phyloP scores from a whole-genome alignment of 2,113 vertebrate genomes.

The western clawed frog (Xenopus tropicalis) region UCB_Xtro_10.0 CM004444.2:92528001-92528500 shows the following conservation, averaged over 20 bases:
- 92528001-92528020: no score
- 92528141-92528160: slow-evolving; percentile 11
- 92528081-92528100: slow-evolving; percentile 13
- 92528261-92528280: background rate
- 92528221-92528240: slow-evolving; percentile 19
- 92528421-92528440: background rate
- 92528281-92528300: slow-evolving; percentile 13
- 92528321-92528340: background rate
- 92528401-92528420: background rate
- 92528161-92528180: slow-evolving; percentile 20
- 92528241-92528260: slow-evolving; percentile 35
- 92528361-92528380: background rate
- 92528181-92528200: slow-evolving; percentile 21
- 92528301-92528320: background rate
- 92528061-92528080: slow-evolving; percentile 23
- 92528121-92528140: slow-evolving; percentile 25
- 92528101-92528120: slow-evolving; percentile 12
- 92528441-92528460: no score
- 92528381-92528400: background rate
- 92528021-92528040: background rate
- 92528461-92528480: no score
- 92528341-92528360: background rate
- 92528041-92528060: background rate
- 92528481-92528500: no score
- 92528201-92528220: slow-evolving; percentile 25